Evolutionary conservation across 2,888 invertebrate genomes (phyloP).

Genomic region (Malacosoma neustria): DNA sequence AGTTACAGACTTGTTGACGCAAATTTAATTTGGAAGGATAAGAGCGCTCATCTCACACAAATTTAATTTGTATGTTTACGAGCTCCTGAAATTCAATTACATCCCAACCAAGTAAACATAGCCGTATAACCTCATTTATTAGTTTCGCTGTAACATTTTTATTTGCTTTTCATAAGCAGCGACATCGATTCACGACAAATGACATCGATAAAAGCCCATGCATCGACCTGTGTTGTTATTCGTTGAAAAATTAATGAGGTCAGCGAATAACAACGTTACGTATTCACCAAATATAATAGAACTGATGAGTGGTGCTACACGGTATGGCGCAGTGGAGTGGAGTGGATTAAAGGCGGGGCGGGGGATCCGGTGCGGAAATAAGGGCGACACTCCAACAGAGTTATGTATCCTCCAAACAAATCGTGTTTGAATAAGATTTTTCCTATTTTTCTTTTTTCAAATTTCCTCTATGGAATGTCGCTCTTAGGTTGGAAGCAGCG

Average conservation of each 20-base stretch:
- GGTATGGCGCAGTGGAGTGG: conserved; percentile 41
- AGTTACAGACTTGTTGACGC: not conserved
- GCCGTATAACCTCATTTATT: too few species aligned
- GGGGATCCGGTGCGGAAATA: conserved; percentile 36
- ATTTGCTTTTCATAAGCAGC: conserved; percentile 25
- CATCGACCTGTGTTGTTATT: conserved; percentile 33
- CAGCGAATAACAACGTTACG: conserved; percentile 28
- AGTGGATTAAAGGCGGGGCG: conserved; percentile 17
- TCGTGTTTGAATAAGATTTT: too few species aligned
- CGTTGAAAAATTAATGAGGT: conserved; percentile 17
- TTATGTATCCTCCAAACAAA: too few species aligned
- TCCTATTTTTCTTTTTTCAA: too few species aligned
- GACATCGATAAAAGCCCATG: conserved; percentile 59
- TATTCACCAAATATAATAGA: conserved; percentile 27
- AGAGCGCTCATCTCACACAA: not conserved
- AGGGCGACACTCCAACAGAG: conserved; percentile 9
- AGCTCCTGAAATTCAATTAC: not conserved
- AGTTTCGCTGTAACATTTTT: not conserved
- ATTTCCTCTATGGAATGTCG: not conserved
- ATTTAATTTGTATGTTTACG: not conserved
- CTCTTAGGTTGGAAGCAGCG: conserved; percentile 33
- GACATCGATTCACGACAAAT: conserved; percentile 51
- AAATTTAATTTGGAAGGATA: not conserved
- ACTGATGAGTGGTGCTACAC: conserved; percentile 66
- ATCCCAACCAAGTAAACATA: too few species aligned